Evolutionary conservation across 2,888 invertebrate genomes (phyloP).

Genomic region (Timema podura): DNA sequence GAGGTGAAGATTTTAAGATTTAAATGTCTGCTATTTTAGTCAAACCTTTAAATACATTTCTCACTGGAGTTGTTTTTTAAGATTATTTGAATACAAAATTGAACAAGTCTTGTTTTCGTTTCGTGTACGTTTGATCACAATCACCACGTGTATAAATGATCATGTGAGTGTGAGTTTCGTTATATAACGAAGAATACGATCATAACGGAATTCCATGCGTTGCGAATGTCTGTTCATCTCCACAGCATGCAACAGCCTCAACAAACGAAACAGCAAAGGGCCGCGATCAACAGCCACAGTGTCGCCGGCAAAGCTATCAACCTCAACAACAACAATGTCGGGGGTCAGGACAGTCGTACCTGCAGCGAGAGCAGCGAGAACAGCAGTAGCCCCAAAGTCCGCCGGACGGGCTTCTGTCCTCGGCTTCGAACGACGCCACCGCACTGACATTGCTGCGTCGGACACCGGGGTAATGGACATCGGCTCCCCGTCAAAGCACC

Average conservation of each 20-base stretch:
- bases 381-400: slow-evolving; percentile 18
- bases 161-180: no score
- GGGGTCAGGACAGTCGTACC: slow-evolving; percentile 21
- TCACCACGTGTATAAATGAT: no score
- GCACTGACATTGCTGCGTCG: slow-evolving; percentile 20
- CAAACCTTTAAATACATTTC: no score
- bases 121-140: no score
- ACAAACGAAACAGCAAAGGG: slow-evolving; percentile 18
- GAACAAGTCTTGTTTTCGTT: no score
- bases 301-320: slow-evolving; percentile 17
- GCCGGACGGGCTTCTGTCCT: slow-evolving; percentile 5
- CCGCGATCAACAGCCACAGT: slow-evolving; percentile 10
- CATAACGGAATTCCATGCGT: no score
- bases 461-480: slow-evolving; percentile 13
- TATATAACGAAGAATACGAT: no score
- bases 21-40: slow-evolving; percentile 17
- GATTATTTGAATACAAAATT: no score
- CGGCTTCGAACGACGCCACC: slow-evolving; percentile 21
- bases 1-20: slow-evolving; percentile 18
- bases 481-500: no score
- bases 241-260: slow-evolving; percentile 29
- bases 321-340: slow-evolving; percentile 15
- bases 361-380: slow-evolving; percentile 23
- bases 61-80: no score
- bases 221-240: slow-evolving; percentile 16